A percentile compares a stretch with the other conserved stretches of the same genome.
These are phyloP conservation scores for Trachemys scripta DNA, from an alignment of 2,113 vertebrate species.

Conservation along the genomic window DNA sequence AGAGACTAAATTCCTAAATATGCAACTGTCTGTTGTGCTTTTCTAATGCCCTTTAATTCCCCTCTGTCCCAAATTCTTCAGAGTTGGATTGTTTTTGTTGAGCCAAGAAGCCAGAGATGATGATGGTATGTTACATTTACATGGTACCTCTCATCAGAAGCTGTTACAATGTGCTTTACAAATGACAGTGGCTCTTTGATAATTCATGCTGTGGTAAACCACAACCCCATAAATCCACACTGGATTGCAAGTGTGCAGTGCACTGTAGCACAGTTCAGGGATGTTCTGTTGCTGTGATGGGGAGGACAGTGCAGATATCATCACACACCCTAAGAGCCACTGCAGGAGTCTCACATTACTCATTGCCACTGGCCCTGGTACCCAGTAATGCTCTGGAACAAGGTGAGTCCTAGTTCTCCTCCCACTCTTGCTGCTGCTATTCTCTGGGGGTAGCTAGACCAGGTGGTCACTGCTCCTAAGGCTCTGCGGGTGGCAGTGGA, in stretches of 20 bases:
- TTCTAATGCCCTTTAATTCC: neutral
- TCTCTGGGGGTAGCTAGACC: neutral
- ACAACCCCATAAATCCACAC: neutral
- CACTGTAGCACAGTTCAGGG: accelerated
- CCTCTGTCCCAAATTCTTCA: neutral
- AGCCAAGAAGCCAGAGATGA: neutral
- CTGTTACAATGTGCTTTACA: neutral
- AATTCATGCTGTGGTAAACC: neutral
- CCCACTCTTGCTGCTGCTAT: neutral
- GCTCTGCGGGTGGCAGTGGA: neutral
- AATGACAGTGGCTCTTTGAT: neutral
- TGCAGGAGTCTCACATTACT: neutral
- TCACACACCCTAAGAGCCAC: neutral
- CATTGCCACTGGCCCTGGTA: neutral
- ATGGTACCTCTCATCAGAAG: accelerated
- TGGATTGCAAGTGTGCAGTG: neutral
- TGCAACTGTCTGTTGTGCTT: neutral
- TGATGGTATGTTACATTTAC: neutral
- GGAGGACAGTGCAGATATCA: neutral
- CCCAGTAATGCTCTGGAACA: neutral
- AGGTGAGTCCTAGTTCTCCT: neutral
- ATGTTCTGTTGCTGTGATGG: neutral
- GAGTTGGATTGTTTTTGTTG: neutral
- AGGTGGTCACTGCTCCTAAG: accelerated
- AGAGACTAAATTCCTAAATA: neutral